These are phyloP conservation scores for Polietes domitor DNA, from an alignment of 2,888 invertebrate genomes.

Conservation along the genomic window DNA sequence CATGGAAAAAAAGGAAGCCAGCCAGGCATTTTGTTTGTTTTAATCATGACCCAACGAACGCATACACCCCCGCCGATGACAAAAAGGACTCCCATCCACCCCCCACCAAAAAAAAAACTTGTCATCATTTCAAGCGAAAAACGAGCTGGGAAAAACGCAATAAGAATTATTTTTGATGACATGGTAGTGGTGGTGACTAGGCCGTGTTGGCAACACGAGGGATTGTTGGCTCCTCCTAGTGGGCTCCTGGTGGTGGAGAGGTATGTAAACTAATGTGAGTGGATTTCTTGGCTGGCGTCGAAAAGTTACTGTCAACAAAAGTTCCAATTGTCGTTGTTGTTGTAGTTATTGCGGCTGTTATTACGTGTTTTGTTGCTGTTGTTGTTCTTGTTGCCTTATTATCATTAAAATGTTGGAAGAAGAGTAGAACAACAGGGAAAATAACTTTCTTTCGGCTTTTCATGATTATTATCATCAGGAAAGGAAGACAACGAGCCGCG, in stretches of 20 bases:
- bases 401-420: neutral
- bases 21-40: constrained; percentile 21
- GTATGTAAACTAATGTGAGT: constrained; percentile 9
- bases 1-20: neutral
- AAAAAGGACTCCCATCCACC: neutral
- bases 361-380: too few species aligned
- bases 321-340: constrained; percentile 20
- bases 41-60: constrained; percentile 20
- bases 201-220: neutral
- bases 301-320: constrained; percentile 52
- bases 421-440: neutral
- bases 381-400: constrained; percentile 1
- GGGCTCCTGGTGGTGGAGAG: neutral
- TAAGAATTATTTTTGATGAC: constrained; percentile 34
- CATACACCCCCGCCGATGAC: neutral
- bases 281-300: constrained; percentile 40
- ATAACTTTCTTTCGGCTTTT: neutral
- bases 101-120: too few species aligned
- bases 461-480: neutral
- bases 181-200: neutral
- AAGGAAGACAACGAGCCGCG: too few species aligned
- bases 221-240: neutral
- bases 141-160: constrained; percentile 22
- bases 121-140: constrained; percentile 43
- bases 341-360: neutral